These are phyloP conservation scores for Patella pellucida DNA, from an alignment of 2,888 invertebrate genomes.

Conservation along the genomic window DNA sequence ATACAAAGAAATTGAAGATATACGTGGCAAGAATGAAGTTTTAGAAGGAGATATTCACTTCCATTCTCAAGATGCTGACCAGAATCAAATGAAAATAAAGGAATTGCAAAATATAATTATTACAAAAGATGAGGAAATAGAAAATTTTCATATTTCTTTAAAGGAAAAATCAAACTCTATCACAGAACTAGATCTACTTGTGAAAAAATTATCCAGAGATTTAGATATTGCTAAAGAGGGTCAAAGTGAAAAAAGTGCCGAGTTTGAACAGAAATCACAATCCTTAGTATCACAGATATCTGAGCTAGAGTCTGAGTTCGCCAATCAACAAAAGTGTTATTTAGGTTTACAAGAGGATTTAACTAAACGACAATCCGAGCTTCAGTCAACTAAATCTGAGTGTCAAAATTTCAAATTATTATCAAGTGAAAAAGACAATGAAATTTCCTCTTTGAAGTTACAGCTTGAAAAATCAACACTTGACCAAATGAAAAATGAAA, in stretches of 20 bases:
- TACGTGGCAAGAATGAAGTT: neutral
- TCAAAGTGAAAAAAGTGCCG: constrained; percentile 71
- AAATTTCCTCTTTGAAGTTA: constrained; percentile 12
- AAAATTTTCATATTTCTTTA: constrained; percentile 5
- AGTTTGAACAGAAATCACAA: constrained; percentile 51
- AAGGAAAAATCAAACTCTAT: constrained; percentile 21
- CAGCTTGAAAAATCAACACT: constrained; percentile 21
- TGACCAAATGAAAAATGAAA: constrained; percentile 20
- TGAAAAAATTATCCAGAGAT: constrained; percentile 74
- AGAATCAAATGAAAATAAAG: constrained; percentile 8
- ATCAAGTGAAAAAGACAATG: constrained; percentile 13
- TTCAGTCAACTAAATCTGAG: constrained; percentile 6
- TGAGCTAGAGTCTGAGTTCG: constrained; percentile 53
- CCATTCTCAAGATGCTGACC: constrained; percentile 17
- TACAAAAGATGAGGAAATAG: constrained; percentile 21
- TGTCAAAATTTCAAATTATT: neutral
- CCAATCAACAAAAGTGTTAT: constrained; percentile 30
- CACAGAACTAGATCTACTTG: constrained; percentile 37
- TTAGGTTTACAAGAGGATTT: neutral
- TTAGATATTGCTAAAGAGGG: constrained; percentile 71
- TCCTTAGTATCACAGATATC: constrained; percentile 52
- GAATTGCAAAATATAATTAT: constrained; percentile 13
- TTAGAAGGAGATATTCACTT: neutral
- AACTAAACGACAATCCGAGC: neutral
- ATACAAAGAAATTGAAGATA: neutral